Conservation (phyloP, 2,888 invertebrate species). For the Oxycera nigricornis region DNA sequence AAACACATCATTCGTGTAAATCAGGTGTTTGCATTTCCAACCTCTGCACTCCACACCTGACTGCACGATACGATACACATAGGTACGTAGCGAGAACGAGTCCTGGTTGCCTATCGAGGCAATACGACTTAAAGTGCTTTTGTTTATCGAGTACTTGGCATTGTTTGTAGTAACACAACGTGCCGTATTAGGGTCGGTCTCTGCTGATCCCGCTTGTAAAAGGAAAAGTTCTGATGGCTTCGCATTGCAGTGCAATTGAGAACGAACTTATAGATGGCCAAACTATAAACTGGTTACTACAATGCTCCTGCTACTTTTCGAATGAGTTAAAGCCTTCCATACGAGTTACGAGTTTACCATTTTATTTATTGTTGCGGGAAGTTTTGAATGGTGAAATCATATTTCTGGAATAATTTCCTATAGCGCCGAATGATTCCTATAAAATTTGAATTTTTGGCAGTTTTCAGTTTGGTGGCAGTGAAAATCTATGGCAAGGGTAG, state of each 20-base stretch:
- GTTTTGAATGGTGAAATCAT: too few species aligned
- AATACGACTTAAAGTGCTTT: constrained; percentile 15
- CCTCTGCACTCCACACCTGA: not conserved
- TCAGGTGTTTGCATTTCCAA: not conserved
- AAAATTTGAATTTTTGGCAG: too few species aligned
- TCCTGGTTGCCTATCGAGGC: not conserved
- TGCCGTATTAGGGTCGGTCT: not conserved
- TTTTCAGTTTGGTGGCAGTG: too few species aligned
- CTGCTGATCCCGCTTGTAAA: not conserved
- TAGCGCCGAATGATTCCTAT: too few species aligned
- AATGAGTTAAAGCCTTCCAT: too few species aligned
- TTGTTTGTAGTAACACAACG: not conserved
- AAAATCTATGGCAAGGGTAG: too few species aligned
- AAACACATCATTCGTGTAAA: constrained; percentile 15
- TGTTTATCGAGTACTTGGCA: not conserved
- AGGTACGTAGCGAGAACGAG: not conserved
- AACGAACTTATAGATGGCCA: not conserved
- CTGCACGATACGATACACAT: not conserved
- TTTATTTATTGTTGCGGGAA: too few species aligned
- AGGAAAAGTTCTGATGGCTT: constrained; percentile 24
- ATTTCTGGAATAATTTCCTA: too few species aligned
- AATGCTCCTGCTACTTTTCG: too few species aligned
- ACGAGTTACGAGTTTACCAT: too few species aligned
- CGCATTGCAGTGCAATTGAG: constrained; percentile 18
- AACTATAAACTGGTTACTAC: constrained; percentile 10